Conservation (phyloP, 1,140 invertebrate genomes). For the Ericerus pela region DNA sequence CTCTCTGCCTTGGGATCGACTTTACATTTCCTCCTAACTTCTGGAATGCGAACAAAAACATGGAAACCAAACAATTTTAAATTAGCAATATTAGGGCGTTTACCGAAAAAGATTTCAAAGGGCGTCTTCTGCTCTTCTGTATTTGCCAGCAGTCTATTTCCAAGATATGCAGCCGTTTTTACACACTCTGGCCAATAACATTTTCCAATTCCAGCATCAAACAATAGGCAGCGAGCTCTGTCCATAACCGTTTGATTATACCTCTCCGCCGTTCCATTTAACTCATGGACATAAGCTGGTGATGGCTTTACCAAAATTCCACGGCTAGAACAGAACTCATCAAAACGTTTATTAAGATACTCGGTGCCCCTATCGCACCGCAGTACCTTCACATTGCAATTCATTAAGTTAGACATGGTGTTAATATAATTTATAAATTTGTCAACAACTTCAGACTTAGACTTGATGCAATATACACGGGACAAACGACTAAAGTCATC, state of each 20-base stretch:
- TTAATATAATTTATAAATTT: slow-evolving; percentile 21
- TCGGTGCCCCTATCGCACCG: slow-evolving; percentile 18
- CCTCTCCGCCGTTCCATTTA: slow-evolving; percentile 15
- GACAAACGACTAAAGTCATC: slow-evolving; percentile 26
- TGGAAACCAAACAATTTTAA: slow-evolving; percentile 19
- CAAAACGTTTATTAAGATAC: slow-evolving; percentile 12
- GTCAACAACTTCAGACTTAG: slow-evolving; percentile 19
- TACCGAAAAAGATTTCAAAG: not conserved
- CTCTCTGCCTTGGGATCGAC: too few species aligned
- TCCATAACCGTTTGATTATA: slow-evolving; percentile 18
- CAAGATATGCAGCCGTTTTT: slow-evolving; percentile 15
- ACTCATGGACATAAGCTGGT: not conserved
- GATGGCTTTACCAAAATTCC: not conserved
- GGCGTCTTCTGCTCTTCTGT: not conserved
- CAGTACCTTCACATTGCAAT: slow-evolving; percentile 6
- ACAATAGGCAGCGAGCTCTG: slow-evolving; percentile 17
- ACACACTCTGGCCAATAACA: slow-evolving; percentile 19
- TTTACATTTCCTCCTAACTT: too few species aligned
- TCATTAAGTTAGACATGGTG: not conserved
- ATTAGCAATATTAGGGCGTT: not conserved
- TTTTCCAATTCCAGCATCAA: slow-evolving; percentile 13
- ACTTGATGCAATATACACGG: slow-evolving; percentile 20
- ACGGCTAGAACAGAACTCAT: not conserved
- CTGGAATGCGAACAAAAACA: slow-evolving; percentile 21
- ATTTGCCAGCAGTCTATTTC: slow-evolving; percentile 16